phyloP scores from a whole-genome alignment of 2,113 vertebrate genomes.

The pig (Sus scrofa) region DNA sequence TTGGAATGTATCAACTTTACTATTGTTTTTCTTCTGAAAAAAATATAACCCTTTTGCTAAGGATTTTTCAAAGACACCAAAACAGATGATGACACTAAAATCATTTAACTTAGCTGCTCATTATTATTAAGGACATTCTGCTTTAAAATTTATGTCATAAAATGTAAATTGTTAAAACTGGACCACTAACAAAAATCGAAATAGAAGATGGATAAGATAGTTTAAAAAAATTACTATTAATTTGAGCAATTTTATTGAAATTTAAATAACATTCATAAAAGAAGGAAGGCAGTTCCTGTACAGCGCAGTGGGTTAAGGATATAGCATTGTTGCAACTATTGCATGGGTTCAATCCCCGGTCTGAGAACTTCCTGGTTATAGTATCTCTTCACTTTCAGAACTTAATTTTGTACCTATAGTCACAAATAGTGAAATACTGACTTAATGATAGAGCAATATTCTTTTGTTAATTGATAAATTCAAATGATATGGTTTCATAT shows the following conservation, averaged over 20 bases:
- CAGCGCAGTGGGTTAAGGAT: no score
- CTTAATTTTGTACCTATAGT: not conserved
- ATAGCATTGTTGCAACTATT: no score
- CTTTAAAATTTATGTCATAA: not conserved
- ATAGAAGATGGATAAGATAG: not conserved
- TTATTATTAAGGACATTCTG: not conserved
- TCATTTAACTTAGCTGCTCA: not conserved
- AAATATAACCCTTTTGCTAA: not conserved
- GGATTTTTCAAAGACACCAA: not conserved
- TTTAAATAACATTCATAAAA: not conserved
- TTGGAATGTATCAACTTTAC: not conserved
- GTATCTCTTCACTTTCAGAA: not conserved
- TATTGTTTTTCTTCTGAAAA: not conserved
- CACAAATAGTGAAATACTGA: not conserved
- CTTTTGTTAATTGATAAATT: not conserved
- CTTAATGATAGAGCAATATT: not conserved
- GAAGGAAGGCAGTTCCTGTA: no score
- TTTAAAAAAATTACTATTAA: not conserved
- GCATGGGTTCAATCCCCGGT: no score
- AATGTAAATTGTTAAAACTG: not conserved
- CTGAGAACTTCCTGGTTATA: not conserved
- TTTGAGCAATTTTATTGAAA: not conserved
- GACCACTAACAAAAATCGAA: not conserved
- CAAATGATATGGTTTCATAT: not conserved
- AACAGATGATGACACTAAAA: not conserved